Evolutionary conservation across 2,797 vertebrate species (phyloP), one percentile per base, ranked within the genome.

Genomic region (Jordanella pulchra): DNA sequence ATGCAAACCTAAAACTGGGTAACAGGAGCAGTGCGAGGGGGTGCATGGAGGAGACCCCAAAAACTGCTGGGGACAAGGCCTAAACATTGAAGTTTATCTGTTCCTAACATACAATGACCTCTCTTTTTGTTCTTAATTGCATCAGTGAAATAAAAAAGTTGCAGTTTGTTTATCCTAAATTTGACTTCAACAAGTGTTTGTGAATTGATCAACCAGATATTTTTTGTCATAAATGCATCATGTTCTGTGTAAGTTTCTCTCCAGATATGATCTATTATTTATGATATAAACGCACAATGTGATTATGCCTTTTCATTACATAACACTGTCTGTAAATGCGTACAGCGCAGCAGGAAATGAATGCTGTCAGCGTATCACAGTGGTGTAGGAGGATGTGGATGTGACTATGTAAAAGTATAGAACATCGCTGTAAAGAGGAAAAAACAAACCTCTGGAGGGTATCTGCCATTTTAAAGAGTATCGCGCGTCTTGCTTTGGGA

Each of bases 331-430:
- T 72, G 72, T 84, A 86, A 89, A 89, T 82, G 83, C 84, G 85
- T 75, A 54, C 75, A 78, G 75, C 79, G 50, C 15, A 87, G 69
- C 84, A 84, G 88, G 89, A 89, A 91, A 84, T 81, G 76, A 84
- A 90, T 79, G 77, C 87, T 77, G 69, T 81, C 48, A 82, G 78
- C 78, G 77, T 84, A 84, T 84, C 81, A 73, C 76, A 51, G 72
- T 82, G 78, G 78, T 75, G 72, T 67, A 56, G 81, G 84, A 83
- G 80, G 84, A 82, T 77, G 80, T 85, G 82, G 72, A 88, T 84
- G 84, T 84, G 70, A 60, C 74, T 82, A 91, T 89, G 76, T 90
- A 89, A 90, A 91, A 78, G 78, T 92, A 83, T 80, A 86, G 78
- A 72, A 83, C 82, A 88, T 79, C 68, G 55, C 69, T 75, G 21